phyloP scores from a whole-genome alignment of 2,888 invertebrate species.

The Xylophagus ater region DNA sequence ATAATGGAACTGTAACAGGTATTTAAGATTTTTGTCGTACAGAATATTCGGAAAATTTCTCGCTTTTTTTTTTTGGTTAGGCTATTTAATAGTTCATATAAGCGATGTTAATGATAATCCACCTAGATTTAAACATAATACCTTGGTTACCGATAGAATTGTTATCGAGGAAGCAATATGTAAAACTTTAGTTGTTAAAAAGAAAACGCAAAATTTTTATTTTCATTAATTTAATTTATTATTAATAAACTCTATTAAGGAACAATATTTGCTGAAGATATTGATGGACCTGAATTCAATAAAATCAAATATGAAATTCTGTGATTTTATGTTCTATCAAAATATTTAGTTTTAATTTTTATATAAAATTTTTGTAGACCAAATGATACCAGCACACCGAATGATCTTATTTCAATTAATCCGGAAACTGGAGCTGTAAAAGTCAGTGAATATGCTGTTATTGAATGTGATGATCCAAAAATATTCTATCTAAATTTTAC shows the following conservation, averaged over 20 bases:
- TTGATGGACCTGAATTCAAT: slow-evolving; percentile 49
- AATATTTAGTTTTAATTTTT: neutral
- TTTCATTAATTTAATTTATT: too few relatives aligned
- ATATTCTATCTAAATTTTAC: slow-evolving; percentile 43
- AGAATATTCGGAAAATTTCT: too few relatives aligned
- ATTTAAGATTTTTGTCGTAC: slow-evolving; percentile 15
- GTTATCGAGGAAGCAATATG: slow-evolving; percentile 45
- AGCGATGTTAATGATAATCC: slow-evolving; percentile 52
- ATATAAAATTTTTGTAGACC: slow-evolving; percentile 30
- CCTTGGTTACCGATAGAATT: slow-evolving; percentile 35
- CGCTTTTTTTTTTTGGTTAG: too few relatives aligned
- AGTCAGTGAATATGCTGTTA: slow-evolving; percentile 38
- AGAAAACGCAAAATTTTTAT: too few relatives aligned
- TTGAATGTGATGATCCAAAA: slow-evolving; percentile 47
- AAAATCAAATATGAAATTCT: slow-evolving; percentile 44
- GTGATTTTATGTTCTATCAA: slow-evolving; percentile 31
- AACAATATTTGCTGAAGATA: slow-evolving; percentile 48
- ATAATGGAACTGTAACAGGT: slow-evolving; percentile 43
- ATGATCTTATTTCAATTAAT: slow-evolving; percentile 43
- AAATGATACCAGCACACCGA: slow-evolving; percentile 32
- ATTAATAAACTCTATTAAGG: too few relatives aligned
- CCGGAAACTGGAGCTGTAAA: slow-evolving; percentile 43
- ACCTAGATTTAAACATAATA: slow-evolving; percentile 44
- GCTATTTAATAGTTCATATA: slow-evolving; percentile 48
- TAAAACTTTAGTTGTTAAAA: slow-evolving; percentile 42